Evolutionary conservation across 2,888 invertebrate species (phyloP), one percentile per base, ranked within the genome.

Genomic region (Synanthedon andrenaeformis): DNA sequence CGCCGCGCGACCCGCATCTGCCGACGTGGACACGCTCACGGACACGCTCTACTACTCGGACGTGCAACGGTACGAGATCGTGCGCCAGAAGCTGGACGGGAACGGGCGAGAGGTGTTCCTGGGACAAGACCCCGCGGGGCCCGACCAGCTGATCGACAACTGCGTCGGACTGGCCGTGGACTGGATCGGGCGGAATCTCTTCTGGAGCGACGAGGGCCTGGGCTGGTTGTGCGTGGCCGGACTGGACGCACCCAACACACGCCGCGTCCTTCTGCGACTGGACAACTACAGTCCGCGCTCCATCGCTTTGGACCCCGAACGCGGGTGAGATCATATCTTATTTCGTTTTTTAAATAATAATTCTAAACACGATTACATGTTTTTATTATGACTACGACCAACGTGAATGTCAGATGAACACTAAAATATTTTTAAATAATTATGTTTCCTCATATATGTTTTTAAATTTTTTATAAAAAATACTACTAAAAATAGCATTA

Each of bases 101-200:
- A 76, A 80, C 14, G 80, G 76, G 2, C 87, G 89, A 50, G 89
- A 90, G 71, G 80, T 89, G 48, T 88, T 93, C 65, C 72, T 92
- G 13, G 84, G 85, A 1, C 85, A 89, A 48, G 89, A 89, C 54
- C 14, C 45, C 14, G 45, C n/a, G 8, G 6, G 6, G 6, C 13
- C n/a, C 1, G 45, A 45, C 12, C 35, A 35, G 35, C 45, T 45
- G n/a, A 84, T 91, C 1, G 89, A 89, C 62, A 89, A 90, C 71
- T 91, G 92, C 65, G 92, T 93, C 66, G 93, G 94, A 4, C 75
- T 96, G 59, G 95, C 95, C 42, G 90, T 95, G 55, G 96, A 97
- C 80, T 95, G 94, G 94, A 89, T 95, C 70, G 49, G 49, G 10
- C 19, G 49, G 13, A 95, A 96, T 82, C 74, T 97, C 55, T 97